Base-by-base conservation (phyloP, 2,797 vertebrate genomes). In the Alectoris magna region DNA sequence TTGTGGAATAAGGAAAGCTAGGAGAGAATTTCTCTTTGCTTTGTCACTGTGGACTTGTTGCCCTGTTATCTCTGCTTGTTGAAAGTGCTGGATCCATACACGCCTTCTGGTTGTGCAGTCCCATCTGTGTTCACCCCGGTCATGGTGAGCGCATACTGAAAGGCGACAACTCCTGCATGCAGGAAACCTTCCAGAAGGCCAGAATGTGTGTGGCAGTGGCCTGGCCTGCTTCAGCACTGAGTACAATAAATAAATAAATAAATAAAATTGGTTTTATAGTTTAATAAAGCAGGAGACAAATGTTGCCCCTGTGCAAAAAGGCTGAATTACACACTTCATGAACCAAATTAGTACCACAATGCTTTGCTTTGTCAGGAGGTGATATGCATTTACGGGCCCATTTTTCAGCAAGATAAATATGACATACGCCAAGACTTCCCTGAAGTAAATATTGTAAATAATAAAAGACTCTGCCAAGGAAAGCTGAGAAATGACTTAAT, bases 271-370 rank as follows among this genome's bases (percentile, higher is more conserved):
- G 96, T 96, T 98, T 98, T 98, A 97, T 98, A 97, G 98, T 98
- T 99, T 98, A 98, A 98, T 98, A 98, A 98, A 98, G 97, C 97
- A 95, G 94, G 97, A 98, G 98, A 98, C 98, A 98, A 98, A 99
- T 98, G 98, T 97, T 97, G 97, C 97, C 97, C 97, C 98, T 91
- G 94, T 98, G 96, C 97, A 98, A 98, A 97, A 97, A 97, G 97
- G 98, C 98, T 98, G 98, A 98, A 98, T 99, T 98, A 98, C 98
- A 97, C 98, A 99, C 98, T 98, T 98, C 98, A 98, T 98, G 98
- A 98, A 98, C 98, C 98, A 98, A 98, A 99, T 99, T 98, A 99
- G 98, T 97, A 98, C 97, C 97, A 98, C 98, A 97, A 97, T 97
- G 97, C 98, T 98, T 97, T 97, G 98, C 98, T 98, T 98, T 98